phyloP scores from a whole-genome alignment of 2,113 vertebrate species.

The Oryzias melastigma region DNA sequence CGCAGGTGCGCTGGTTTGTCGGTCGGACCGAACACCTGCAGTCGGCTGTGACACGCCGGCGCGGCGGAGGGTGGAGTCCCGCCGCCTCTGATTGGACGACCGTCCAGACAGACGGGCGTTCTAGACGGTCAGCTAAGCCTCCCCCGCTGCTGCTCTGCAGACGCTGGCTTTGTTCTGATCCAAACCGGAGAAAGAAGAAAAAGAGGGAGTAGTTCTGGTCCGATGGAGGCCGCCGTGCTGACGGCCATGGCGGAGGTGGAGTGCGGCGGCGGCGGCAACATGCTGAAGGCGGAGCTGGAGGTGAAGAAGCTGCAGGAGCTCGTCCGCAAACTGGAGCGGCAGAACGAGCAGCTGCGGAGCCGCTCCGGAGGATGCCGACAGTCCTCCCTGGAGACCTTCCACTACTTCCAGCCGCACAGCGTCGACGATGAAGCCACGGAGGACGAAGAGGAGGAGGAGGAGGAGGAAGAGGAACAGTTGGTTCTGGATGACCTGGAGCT shows the following conservation, averaged over 20 bases:
- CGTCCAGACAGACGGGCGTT: slow-evolving; percentile 25
- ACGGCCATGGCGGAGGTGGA: slow-evolving; percentile 69
- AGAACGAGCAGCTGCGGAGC: slow-evolving; percentile 87
- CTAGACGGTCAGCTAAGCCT: slow-evolving; percentile 18
- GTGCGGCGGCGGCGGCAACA: slow-evolving; percentile 67
- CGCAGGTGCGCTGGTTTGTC: too few relatives aligned
- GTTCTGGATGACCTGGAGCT: slow-evolving; percentile 87
- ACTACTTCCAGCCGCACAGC: slow-evolving; percentile 77
- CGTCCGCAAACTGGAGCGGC: slow-evolving; percentile 87
- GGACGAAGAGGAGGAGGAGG: slow-evolving; percentile 36
- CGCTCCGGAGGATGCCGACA: slow-evolving; percentile 70
- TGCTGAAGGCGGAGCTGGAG: slow-evolving; percentile 84
- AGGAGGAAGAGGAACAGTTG: slow-evolving; percentile 57
- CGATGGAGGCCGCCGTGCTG: slow-evolving; percentile 69
- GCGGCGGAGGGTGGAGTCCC: too few relatives aligned
- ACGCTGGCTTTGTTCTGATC: background rate
- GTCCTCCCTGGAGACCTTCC: slow-evolving; percentile 74
- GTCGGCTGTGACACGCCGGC: too few relatives aligned
- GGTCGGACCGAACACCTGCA: too few relatives aligned
- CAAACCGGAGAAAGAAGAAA: background rate
- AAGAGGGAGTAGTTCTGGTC: background rate
- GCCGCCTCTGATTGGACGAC: slow-evolving; percentile 3
- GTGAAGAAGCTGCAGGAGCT: slow-evolving; percentile 93
- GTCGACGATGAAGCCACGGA: slow-evolving; percentile 24
- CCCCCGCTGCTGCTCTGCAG: background rate